A percentile compares a stretch with the other conserved stretches of the same genome.
Conservation (phyloP, 2,113 vertebrate species). For the Lutjanus erythropterus region DNA sequence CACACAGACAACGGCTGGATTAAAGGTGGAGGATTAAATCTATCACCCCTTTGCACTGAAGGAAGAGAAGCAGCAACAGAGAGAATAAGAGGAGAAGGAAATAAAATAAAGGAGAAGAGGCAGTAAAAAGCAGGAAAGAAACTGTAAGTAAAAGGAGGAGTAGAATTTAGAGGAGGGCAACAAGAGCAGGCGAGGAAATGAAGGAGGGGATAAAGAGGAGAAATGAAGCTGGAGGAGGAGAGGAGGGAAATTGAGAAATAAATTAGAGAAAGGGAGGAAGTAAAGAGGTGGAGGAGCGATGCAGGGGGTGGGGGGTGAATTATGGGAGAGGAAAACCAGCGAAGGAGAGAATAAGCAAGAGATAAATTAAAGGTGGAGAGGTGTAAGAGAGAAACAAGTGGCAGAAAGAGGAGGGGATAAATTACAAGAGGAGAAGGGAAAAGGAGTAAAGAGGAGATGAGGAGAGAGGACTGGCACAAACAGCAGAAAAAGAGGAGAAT, state of each 20-base stretch:
- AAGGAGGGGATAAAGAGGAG: conserved; percentile 16
- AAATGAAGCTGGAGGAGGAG: conserved; percentile 13
- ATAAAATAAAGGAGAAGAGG: background rate
- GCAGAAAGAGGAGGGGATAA: background rate
- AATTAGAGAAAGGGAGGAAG: conserved; percentile 17
- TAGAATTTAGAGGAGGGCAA: too few relatives aligned
- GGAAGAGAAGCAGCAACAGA: background rate
- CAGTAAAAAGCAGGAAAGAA: too few relatives aligned
- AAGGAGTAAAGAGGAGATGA: background rate
- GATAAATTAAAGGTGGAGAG: conserved; percentile 22
- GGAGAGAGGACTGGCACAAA: background rate
- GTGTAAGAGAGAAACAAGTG: background rate
- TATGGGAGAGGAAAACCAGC: conserved; percentile 14
- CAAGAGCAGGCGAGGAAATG: too few relatives aligned
- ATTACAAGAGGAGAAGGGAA: background rate
- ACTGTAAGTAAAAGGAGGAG: too few relatives aligned
- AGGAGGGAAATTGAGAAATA: conserved; percentile 35
- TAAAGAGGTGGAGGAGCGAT: background rate
- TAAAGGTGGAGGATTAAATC: conserved; percentile 6
- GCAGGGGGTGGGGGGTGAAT: background rate
- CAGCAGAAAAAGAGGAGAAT: background rate
- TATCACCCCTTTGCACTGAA: background rate
- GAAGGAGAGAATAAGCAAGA: conserved; percentile 16
- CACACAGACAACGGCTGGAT: background rate
- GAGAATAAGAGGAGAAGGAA: background rate